These are phyloP conservation scores for Myotis myotis DNA, from an alignment of 2,797 vertebrate genomes.

Conservation along the genomic window DNA sequence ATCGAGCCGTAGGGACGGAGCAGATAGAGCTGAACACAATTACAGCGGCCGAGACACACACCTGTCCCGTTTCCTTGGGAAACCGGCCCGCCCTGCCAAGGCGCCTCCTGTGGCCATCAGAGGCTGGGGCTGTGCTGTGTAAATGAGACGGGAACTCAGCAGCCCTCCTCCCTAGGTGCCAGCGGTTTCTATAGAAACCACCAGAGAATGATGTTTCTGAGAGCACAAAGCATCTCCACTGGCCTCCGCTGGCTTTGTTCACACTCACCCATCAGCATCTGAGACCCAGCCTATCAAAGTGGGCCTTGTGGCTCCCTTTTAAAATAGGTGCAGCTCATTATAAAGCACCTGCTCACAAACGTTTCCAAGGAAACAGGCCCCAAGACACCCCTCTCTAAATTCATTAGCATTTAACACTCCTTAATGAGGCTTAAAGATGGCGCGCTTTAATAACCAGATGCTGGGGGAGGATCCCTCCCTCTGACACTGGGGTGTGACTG, in stretches of 20 bases:
- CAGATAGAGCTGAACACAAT: neutral
- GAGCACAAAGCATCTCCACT: conserved; percentile 66
- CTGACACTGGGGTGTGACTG: conserved; percentile 14
- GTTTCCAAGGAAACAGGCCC: conserved; percentile 85
- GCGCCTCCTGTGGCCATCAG: neutral
- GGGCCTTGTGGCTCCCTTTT: conserved; percentile 78
- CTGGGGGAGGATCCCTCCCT: conserved; percentile 41
- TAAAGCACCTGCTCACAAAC: conserved; percentile 80
- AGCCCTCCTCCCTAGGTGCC: conserved; percentile 74
- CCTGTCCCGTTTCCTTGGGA: neutral
- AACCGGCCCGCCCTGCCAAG: neutral
- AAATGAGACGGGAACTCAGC: conserved; percentile 68
- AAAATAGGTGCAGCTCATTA: conserved; percentile 82
- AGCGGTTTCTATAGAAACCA: conserved; percentile 86
- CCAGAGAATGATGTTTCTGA: conserved; percentile 65
- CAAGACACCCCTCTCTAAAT: conserved; percentile 79
- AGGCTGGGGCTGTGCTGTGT: neutral
- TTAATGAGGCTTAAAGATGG: conserved; percentile 78
- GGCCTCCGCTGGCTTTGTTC: conserved; percentile 75
- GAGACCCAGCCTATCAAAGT: conserved; percentile 82
- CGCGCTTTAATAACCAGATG: conserved; percentile 62
- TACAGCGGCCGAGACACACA: neutral
- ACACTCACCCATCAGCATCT: conserved; percentile 75
- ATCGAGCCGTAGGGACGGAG: neutral
- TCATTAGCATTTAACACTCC: conserved; percentile 80